These are phyloP conservation scores for Drosophila dives DNA, from an alignment of 2,888 invertebrate genomes.

Conservation along the genomic window DNA sequence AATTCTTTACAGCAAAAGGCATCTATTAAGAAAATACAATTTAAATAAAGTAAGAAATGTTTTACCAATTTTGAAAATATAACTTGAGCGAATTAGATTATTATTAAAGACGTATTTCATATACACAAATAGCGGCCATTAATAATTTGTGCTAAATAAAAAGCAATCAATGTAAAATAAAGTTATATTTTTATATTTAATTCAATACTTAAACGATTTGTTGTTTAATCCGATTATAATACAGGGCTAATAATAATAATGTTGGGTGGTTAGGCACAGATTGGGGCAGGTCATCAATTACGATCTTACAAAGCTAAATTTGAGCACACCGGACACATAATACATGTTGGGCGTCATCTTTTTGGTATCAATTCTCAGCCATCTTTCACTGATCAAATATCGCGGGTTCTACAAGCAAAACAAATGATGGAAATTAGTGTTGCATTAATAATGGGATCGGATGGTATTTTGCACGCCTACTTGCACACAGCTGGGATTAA, in stretches of 20 bases:
- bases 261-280: constrained; percentile 30
- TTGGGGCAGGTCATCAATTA: constrained; percentile 17
- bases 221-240: constrained; percentile 18
- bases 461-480: constrained; percentile 7
- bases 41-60: too few relatives aligned
- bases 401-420: constrained; percentile 50
- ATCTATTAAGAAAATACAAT: too few relatives aligned
- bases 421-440: not conserved
- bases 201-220: constrained; percentile 25
- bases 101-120: not conserved
- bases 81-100: too few relatives aligned
- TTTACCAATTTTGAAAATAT: too few relatives aligned
- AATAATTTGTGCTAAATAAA: not conserved
- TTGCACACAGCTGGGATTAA: constrained; percentile 42
- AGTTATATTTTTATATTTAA: not conserved
- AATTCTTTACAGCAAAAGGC: too few relatives aligned
- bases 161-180: not conserved
- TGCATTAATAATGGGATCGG: not conserved
- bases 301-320: constrained; percentile 66
- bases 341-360: constrained; percentile 39
- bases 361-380: constrained; percentile 65
- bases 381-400: constrained; percentile 52
- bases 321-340: constrained; percentile 68
- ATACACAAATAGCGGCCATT: not conserved
- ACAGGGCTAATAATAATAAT: not conserved